These are phyloP conservation scores for Campoletis sonorensis DNA, from an alignment of 1,140 invertebrate species.

Conservation along the genomic window DNA sequence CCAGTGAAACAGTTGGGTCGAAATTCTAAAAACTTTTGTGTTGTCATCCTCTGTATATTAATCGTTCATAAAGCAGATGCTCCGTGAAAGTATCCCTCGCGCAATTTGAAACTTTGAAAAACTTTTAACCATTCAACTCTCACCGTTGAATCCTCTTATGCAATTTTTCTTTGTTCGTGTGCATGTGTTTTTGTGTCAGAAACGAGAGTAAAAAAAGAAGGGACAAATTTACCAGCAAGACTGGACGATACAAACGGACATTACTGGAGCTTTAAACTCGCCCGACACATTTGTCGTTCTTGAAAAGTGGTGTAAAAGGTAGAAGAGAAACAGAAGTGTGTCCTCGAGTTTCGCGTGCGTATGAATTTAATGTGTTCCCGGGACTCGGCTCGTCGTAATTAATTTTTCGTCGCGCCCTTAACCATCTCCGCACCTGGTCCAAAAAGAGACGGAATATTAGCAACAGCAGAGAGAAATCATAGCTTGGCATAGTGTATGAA, in stretches of 20 bases:
- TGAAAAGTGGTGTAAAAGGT: not conserved
- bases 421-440: slow-evolving; percentile 26
- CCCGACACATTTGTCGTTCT: not conserved
- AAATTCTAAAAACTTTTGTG: not conserved
- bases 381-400: slow-evolving; percentile 11
- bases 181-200: not conserved
- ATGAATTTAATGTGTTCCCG: slow-evolving; percentile 30
- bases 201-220: not conserved
- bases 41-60: not conserved
- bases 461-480: not conserved
- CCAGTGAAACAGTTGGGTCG: not conserved
- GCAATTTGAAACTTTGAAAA: slow-evolving; percentile 1
- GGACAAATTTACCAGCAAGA: not conserved
- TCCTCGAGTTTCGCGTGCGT: slow-evolving; percentile 6
- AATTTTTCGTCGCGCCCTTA: slow-evolving; percentile 45
- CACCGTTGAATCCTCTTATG: not conserved
- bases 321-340: not conserved
- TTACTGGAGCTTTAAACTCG: not conserved
- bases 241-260: not conserved
- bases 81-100: not conserved
- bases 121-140: not conserved
- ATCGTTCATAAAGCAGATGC: not conserved
- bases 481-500: not conserved
- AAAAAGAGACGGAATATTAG: not conserved
- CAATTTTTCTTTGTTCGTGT: not conserved